Base-by-base conservation (phyloP, 2,888 invertebrate species). In the Heteromurus nitidus region DNA sequence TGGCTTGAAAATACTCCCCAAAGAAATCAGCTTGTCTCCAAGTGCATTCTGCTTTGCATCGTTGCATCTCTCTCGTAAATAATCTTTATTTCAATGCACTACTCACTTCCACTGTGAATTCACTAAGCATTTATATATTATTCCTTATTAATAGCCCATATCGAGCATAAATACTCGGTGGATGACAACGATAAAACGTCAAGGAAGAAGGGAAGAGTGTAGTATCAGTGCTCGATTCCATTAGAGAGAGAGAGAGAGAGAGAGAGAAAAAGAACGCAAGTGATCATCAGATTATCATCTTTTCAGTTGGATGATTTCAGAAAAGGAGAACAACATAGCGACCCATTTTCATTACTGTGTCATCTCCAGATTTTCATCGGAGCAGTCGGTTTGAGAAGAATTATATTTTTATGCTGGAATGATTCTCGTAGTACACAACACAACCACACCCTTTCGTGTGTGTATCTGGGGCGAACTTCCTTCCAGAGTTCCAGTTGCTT, bases 321-420 rank as follows among this genome's bases (percentile, higher is more conserved):
- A 74, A 62, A 53, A 30, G 26, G 50, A 62, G 64, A 36, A 65
- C 24, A 30, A 69, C 22, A 1, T n/a, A 9, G 22, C 74, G 74
- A 74, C 74, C 74, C 65, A 74, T 65, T 74, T 74, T 65, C 74
- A 64, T 74, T 74, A 64, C 64, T 74, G 74, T 74, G 74, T 74
- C 74, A 74, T 65, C 22, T 26, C 44, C 74, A 74, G 74, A 74
- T 47, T 62, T 30, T 24, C 20, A 30, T 22, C 20, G 3, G 18
- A 11, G 50, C 50, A 50, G n/a, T n/a, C n/a, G n/a, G n/a, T 50
- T 50, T 18, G n/a, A 11, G n/a, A 13, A 50, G 36, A 5, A 9
- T 5, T 13, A 36, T 50, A 28, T 47, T 67, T 50, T 28, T 28
- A 16, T 67, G 28, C 28, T n/a, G 36, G 50, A 47, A 36, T 67